Percentiles rank a stretch among this genome's conserved stretches.
phyloP scores from a whole-genome alignment of 2,888 invertebrate species.

The Netelia inedita region DNA sequence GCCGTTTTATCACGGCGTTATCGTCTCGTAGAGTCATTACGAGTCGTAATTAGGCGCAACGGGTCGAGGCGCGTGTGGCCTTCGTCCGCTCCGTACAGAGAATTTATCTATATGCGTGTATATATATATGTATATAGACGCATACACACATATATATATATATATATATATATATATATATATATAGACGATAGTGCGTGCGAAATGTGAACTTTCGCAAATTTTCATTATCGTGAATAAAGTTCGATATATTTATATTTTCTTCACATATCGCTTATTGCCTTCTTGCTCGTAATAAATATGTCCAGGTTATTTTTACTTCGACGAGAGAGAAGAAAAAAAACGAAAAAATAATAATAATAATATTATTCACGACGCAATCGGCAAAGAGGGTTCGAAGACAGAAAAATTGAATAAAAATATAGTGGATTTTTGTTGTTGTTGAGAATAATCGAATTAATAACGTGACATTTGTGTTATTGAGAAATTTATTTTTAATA shows the following conservation, averaged over 20 bases:
- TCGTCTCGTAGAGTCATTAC: slow-evolving; percentile 36
- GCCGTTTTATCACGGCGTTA: slow-evolving; percentile 19
- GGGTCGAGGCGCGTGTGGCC: slow-evolving; percentile 52
- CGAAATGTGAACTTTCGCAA: neutral
- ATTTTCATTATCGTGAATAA: neutral
- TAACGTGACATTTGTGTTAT: neutral
- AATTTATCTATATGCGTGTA: neutral
- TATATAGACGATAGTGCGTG: neutral
- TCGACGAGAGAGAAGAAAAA: neutral
- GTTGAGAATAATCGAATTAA: neutral
- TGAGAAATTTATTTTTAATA: neutral
- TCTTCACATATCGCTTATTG: neutral
- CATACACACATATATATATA: neutral
- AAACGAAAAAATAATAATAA: neutral
- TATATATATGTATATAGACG: neutral
- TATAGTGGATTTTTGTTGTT: neutral
- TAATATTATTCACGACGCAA: neutral
- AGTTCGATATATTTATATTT: neutral
- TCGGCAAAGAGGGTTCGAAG: neutral
- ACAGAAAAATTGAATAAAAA: neutral
- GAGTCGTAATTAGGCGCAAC: slow-evolving; percentile 42
- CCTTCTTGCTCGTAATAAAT: neutral
- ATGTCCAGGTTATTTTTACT: neutral
- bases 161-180: neutral
- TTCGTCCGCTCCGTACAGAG: slow-evolving; percentile 10